phyloP scores from a whole-genome alignment of 2,888 invertebrate genomes.

The Noctua janthe region DNA sequence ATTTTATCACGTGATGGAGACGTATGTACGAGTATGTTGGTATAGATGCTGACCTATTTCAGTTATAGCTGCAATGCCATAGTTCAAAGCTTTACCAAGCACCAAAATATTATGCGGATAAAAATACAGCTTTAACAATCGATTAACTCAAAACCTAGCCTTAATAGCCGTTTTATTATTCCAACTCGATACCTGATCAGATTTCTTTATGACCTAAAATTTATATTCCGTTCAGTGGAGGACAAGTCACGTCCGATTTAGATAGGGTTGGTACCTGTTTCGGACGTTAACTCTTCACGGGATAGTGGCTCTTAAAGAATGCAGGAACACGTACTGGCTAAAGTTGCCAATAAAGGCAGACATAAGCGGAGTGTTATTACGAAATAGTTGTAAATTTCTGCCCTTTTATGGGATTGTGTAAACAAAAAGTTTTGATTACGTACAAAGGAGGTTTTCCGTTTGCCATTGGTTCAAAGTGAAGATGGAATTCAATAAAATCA shows the following conservation, averaged over 20 bases:
- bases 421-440: conserved; percentile 31
- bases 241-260: conserved; percentile 67
- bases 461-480: conserved; percentile 29
- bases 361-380: conserved; percentile 51
- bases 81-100: not conserved
- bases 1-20: conserved; percentile 8
- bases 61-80: not conserved
- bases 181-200: conserved; percentile 47
- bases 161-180: conserved; percentile 37
- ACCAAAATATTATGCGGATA: not conserved
- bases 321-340: conserved; percentile 60
- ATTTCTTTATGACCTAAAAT: conserved; percentile 59
- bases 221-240: conserved; percentile 66
- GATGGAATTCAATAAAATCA: conserved; percentile 30
- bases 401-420: conserved; percentile 11
- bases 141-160: conserved; percentile 1
- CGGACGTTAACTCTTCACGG: conserved; percentile 63
- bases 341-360: conserved; percentile 62
- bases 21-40: not conserved
- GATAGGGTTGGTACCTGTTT: conserved; percentile 67
- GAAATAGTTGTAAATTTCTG: conserved; percentile 58
- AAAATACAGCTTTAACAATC: not conserved
- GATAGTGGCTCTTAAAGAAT: conserved; percentile 42
- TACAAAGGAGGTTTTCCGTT: conserved; percentile 10
- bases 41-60: conserved; percentile 13